A percentile compares a stretch with the other conserved stretches of the same genome.
Evolutionary conservation across 2,797 vertebrate genomes (phyloP).

Genomic region (Agapornis canus): DNA sequence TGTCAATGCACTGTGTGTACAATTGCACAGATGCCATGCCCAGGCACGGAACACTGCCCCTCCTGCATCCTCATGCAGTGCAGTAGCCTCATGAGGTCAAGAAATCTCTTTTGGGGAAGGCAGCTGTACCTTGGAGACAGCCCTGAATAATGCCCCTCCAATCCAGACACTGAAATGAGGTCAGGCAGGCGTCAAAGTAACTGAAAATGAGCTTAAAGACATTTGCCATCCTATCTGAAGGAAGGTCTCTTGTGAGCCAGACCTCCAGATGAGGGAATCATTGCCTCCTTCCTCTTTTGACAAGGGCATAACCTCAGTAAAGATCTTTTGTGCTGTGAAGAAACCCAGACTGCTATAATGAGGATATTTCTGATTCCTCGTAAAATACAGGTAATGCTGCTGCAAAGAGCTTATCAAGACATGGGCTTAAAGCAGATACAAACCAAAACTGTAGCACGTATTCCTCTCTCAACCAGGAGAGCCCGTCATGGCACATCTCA

Average conservation of each 20-base stretch:
- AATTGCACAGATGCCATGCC: not conserved
- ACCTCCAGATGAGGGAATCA: not conserved
- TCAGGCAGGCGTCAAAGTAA: not conserved
- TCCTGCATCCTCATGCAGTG: not conserved
- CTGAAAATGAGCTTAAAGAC: not conserved
- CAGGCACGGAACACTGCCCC: not conserved
- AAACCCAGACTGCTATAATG: not conserved
- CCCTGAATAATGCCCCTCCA: not conserved
- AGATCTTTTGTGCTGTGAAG: not conserved
- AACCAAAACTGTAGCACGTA: not conserved
- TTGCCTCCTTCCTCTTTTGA: not conserved
- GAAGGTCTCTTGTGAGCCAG: not conserved
- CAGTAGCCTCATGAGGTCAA: not conserved
- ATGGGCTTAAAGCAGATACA: not conserved
- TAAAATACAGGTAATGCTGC: not conserved
- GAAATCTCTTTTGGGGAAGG: not conserved
- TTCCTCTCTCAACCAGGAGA: not conserved
- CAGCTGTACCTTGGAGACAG: not conserved
- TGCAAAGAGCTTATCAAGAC: not conserved
- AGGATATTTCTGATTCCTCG: not conserved
- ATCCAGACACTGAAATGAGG: not conserved
- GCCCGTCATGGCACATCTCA: not conserved
- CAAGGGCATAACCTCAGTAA: not conserved
- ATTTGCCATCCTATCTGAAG: not conserved
- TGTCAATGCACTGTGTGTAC: rapidly evolving